A percentile compares a stretch with the other conserved stretches of the same genome.
Evolutionary conservation across 2,888 invertebrate species (phyloP).

Genomic region (Lymantria monacha): DNA sequence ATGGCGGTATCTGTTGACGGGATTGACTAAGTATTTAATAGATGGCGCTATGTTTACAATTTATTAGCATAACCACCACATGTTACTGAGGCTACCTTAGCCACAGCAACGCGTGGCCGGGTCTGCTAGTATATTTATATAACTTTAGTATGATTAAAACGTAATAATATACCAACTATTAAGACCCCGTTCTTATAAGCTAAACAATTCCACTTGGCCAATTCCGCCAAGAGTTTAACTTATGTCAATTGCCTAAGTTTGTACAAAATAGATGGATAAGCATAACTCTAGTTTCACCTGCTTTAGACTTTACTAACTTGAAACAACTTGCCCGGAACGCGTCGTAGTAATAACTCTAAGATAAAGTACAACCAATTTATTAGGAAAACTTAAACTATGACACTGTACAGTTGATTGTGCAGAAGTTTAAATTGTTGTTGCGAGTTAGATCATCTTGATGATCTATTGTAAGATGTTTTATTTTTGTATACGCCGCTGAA

Average conservation of each 20-base stretch:
- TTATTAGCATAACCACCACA: too few species aligned
- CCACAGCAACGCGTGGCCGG: too few species aligned
- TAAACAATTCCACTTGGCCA: slow-evolving; percentile 4
- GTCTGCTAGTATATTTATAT: too few species aligned
- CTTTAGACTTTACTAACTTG: slow-evolving; percentile 35
- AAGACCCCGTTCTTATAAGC: background rate
- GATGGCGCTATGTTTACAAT: too few species aligned
- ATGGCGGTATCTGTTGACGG: too few species aligned
- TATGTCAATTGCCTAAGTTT: slow-evolving; percentile 18
- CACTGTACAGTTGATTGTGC: slow-evolving; percentile 18
- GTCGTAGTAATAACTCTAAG: slow-evolving; percentile 40
- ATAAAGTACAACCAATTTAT: slow-evolving; percentile 63
- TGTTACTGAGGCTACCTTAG: too few species aligned
- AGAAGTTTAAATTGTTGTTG: slow-evolving; percentile 34
- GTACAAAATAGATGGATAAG: slow-evolving; percentile 31
- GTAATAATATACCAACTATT: too few species aligned
- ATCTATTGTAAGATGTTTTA: slow-evolving; percentile 15
- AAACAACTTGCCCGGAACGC: slow-evolving; percentile 30
- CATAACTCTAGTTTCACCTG: slow-evolving; percentile 32
- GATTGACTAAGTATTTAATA: too few species aligned
- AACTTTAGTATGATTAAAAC: too few species aligned
- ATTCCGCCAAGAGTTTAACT: slow-evolving; percentile 13
- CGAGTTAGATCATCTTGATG: slow-evolving; percentile 17
- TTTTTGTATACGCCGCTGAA: slow-evolving; percentile 9
- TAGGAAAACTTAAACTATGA: slow-evolving; percentile 54